Evolutionary conservation across 2,113 vertebrate species (phyloP).

Genomic region (Physeter macrocephalus): DNA sequence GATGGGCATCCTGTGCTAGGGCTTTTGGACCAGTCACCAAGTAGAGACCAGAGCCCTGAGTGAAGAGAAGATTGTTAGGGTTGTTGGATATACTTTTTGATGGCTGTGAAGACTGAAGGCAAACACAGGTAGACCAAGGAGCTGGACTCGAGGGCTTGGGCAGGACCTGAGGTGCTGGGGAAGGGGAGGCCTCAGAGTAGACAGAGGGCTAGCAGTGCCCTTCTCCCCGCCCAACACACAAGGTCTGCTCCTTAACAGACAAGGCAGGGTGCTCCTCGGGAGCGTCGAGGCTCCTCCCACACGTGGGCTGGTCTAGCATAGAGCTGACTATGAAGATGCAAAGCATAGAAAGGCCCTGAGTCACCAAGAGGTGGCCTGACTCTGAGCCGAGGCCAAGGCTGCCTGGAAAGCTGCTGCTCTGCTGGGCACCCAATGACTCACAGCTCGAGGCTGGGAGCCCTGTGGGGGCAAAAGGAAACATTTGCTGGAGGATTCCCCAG

Average conservation of each 20-base stretch:
- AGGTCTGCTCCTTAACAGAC: not conserved
- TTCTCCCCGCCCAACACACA: too few relatives aligned
- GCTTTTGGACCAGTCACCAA: not conserved
- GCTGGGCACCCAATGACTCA: not conserved
- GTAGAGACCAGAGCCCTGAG: too few relatives aligned
- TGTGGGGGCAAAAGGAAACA: not conserved
- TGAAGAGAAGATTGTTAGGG: not conserved
- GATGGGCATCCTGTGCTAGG: fast-evolving
- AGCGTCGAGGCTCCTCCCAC: fast-evolving
- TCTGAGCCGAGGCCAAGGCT: not conserved
- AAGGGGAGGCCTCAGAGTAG: not conserved
- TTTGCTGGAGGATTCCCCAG: not conserved
- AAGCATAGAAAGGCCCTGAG: not conserved
- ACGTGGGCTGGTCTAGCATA: fast-evolving
- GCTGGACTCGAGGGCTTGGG: not conserved
- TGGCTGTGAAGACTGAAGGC: not conserved
- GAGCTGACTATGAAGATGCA: not conserved
- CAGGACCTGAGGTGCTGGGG: too few relatives aligned
- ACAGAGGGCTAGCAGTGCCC: not conserved
- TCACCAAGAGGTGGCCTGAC: not conserved
- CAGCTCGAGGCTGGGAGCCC: not conserved
- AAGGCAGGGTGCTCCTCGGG: too few relatives aligned
- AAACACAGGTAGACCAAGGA: too few relatives aligned
- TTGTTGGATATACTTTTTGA: not conserved
- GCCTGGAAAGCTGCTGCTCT: not conserved